phyloP scores from a whole-genome alignment of 2,888 invertebrate species.

The Portevinia maculata region DNA sequence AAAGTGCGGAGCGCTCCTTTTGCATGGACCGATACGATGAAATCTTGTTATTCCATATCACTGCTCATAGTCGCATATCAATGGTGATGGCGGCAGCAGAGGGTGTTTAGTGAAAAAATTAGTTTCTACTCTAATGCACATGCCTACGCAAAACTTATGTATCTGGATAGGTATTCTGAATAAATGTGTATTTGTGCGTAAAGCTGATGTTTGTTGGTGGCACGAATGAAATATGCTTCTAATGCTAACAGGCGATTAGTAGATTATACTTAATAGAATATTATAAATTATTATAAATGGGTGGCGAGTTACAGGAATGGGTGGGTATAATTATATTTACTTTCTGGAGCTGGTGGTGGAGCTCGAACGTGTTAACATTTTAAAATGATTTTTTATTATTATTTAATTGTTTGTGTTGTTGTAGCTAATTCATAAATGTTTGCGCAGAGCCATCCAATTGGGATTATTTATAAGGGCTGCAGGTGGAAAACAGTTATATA shows the following conservation, averaged over 20 bases:
- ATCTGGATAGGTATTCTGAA: conserved; percentile 21
- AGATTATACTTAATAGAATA: conserved; percentile 67
- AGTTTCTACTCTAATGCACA: conserved; percentile 67
- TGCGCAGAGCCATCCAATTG: too few relatives aligned
- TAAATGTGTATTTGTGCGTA: not conserved
- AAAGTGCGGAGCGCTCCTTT: conserved; percentile 20
- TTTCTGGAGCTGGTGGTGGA: too few relatives aligned
- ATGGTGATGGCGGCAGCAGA: conserved; percentile 28
- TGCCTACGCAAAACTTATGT: conserved; percentile 37
- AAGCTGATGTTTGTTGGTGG: not conserved
- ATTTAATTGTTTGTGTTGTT: too few relatives aligned
- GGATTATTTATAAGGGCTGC: too few relatives aligned
- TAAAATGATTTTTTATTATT: too few relatives aligned
- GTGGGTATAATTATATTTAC: too few relatives aligned
- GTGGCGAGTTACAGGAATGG: too few relatives aligned
- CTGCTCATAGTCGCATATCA: conserved; percentile 42
- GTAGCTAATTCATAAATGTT: too few relatives aligned
- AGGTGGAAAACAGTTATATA: too few relatives aligned
- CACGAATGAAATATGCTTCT: conserved; percentile 59
- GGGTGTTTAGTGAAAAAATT: conserved; percentile 50
- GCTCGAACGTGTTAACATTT: too few relatives aligned
- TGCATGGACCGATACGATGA: conserved; percentile 56
- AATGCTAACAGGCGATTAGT: conserved; percentile 65
- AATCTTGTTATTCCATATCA: conserved; percentile 72
- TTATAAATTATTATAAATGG: conserved; percentile 62